These are phyloP conservation scores for Taeniopygia guttata DNA, from an alignment of 2,797 vertebrate genomes.

Conservation along the genomic window DNA sequence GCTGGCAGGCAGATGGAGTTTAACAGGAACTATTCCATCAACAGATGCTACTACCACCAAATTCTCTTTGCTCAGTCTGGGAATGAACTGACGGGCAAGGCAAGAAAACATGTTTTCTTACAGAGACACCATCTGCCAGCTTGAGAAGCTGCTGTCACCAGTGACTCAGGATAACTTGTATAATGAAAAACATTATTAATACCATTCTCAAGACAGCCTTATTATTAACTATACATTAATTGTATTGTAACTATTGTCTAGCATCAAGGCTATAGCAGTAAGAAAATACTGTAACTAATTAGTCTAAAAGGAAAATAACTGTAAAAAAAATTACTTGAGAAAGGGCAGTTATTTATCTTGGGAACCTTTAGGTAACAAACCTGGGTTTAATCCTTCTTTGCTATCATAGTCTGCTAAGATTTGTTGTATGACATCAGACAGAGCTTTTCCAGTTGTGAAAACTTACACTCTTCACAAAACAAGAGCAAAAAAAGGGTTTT, in stretches of 20 bases:
- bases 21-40: not conserved
- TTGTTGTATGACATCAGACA: not conserved
- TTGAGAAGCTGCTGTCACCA: slow-evolving; percentile 9
- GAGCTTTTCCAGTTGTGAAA: not conserved
- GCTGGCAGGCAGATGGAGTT: slow-evolving; percentile 21
- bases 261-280: not conserved
- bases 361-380: not conserved
- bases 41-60: slow-evolving; percentile 15
- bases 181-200: not conserved
- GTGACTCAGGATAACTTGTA: not conserved
- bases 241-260: not conserved
- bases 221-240: not conserved
- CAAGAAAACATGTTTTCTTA: slow-evolving; percentile 25
- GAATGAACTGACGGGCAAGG: not conserved
- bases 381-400: not conserved
- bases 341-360: not conserved
- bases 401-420: not conserved
- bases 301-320: not conserved
- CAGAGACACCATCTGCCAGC: slow-evolving; percentile 29
- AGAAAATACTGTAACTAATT: not conserved
- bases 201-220: not conserved
- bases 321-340: not conserved
- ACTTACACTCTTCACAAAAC: not conserved
- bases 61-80: not conserved
- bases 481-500: not conserved